A percentile compares a stretch with the other conserved stretches of the same genome.
Evolutionary conservation across 35 echinoderm and acorn worm species (phyloP).

Genomic region (Ptychodera flava): DNA sequence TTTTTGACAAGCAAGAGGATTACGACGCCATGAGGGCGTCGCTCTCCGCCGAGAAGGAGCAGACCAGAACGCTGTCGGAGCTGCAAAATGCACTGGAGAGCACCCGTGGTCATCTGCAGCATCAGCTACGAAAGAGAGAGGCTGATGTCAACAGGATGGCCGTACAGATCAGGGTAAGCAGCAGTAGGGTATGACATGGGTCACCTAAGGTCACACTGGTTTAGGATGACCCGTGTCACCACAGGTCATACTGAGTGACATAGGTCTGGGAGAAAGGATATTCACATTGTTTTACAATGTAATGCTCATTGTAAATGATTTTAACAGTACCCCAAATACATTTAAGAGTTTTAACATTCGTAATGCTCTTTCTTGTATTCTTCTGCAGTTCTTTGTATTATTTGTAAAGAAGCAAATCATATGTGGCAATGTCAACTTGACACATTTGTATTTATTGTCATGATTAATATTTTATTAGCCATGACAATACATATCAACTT

Average conservation of each 20-base stretch:
- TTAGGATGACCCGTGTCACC: too few species aligned
- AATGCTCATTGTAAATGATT: too few species aligned
- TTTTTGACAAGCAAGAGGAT: slow-evolving; percentile 51
- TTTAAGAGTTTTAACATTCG: too few species aligned
- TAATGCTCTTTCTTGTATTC: too few species aligned
- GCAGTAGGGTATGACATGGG: too few species aligned
- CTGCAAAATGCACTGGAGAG: slow-evolving; percentile 66
- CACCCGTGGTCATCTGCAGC: slow-evolving; percentile 86
- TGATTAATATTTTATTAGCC: background rate
- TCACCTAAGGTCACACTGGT: too few species aligned
- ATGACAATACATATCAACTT: too few species aligned
- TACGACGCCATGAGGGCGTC: slow-evolving; percentile 37
- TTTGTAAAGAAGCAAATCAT: background rate
- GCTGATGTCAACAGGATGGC: slow-evolving; percentile 96
- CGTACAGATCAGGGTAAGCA: slow-evolving; percentile 74
- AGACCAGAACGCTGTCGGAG: slow-evolving; percentile 63
- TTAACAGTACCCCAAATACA: too few species aligned
- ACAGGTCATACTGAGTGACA: too few species aligned
- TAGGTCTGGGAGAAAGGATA: too few species aligned
- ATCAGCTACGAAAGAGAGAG: slow-evolving; percentile 91
- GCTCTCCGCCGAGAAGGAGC: slow-evolving; percentile 54
- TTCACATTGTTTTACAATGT: too few species aligned
- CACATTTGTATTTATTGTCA: background rate
- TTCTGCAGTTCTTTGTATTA: background rate
- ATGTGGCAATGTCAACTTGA: background rate